Base-by-base conservation (phyloP, 2,888 invertebrate genomes). In the Coleophora deauratella region DNA sequence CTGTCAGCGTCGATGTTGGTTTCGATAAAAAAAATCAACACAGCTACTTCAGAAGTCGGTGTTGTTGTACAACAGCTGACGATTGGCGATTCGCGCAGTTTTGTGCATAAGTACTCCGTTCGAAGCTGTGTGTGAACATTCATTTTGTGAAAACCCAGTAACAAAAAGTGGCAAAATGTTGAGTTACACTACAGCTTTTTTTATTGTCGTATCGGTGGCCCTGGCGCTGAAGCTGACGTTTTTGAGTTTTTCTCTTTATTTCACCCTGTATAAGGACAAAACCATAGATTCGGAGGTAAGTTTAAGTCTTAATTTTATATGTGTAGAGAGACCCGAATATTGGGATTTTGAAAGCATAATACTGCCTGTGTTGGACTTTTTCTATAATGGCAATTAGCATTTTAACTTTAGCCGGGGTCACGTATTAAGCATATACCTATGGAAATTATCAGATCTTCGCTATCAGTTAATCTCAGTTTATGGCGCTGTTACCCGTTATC, bases 171-270 rank as follows among this genome's bases (percentile, higher is more conserved):
- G 31, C 7, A 31, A 9, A 31, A 76, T 74, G 77, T 69, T 21
- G 21, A 21, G 21, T 6, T 21, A 21, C 21, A 21, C 51, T 45
- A 67, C 68, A 57, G 72, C 80, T 28, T 84, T 84, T 55, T 53
- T 84, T 45, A 75, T 82, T 52, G 82, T 84, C 40, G 79, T 77
- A 47, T 72, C 78, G 6, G 72, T 79, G 30, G 84, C 84, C 7
- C 71, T 84, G 31, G 72, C 76, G 37, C 40, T 81, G 34, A 82
- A 84, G 51, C 56, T 84, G 45, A 47, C 81, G 51, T 84, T 84
- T 54, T 58, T 84, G 47, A 74, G 72, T 65, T 79, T 81, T 46
- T 82, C 84, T 2, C 57, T 84, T 50, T 79, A 79, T 55, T 69
- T 74, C 48, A 80, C 80, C 6, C 44, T 78, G 42, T 76, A 76